A percentile compares a stretch with the other conserved stretches of the same genome.
Conservation (phyloP, 2,113 vertebrate species). For the Vidua macroura region DNA sequence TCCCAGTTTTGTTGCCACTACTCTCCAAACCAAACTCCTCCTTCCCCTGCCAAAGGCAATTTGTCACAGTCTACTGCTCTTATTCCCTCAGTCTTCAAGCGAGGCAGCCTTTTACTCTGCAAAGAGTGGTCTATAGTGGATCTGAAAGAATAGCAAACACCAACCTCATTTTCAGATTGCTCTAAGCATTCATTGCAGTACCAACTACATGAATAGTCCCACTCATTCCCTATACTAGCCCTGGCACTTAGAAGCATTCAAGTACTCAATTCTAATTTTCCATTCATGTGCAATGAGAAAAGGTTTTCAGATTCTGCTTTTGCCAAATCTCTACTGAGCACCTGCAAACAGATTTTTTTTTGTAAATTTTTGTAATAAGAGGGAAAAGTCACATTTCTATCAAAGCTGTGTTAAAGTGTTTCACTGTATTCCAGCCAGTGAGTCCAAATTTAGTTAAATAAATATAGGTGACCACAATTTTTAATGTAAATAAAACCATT, state of each 20-base stretch:
- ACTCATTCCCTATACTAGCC: not conserved
- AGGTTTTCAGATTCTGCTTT: not conserved
- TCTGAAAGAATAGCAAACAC: not conserved
- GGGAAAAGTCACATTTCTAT: not conserved
- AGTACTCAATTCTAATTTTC: not conserved
- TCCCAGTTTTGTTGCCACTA: not conserved
- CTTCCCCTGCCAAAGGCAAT: not conserved
- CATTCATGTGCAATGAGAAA: not conserved
- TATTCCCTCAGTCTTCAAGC: not conserved
- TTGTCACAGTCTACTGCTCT: constrained; percentile 33
- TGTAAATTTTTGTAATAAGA: not conserved
- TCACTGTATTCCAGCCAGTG: accelerated
- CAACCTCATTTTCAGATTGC: not conserved
- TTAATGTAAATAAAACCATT: not conserved
- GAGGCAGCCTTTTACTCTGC: not conserved
- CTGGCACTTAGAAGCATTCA: not conserved
- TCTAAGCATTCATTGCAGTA: not conserved
- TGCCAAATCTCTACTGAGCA: not conserved
- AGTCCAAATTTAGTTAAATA: not conserved
- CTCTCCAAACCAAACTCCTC: not conserved
- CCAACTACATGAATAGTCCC: not conserved
- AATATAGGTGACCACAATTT: not conserved
- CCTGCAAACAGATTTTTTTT: not conserved
- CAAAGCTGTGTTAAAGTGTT: not conserved
- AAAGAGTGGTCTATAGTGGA: not conserved